Conservation (phyloP, 2,888 invertebrate genomes). For the Pharmacophagus antenor region DNA sequence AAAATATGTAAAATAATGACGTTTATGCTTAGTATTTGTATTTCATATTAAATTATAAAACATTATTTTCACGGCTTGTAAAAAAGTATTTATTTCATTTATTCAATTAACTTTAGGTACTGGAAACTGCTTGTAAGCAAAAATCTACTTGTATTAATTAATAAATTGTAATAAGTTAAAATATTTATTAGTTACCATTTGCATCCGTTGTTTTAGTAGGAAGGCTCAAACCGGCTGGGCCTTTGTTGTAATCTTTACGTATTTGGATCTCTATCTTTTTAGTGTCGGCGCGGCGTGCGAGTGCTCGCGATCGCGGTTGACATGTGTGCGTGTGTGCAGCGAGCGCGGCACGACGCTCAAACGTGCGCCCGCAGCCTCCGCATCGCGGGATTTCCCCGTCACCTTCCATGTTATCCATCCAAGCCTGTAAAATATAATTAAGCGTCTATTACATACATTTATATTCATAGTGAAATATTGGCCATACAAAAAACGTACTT, state of each 20-base stretch:
- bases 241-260: slow-evolving; percentile 70
- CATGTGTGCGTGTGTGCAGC: slow-evolving; percentile 87
- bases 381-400: slow-evolving; percentile 83
- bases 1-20: not conserved
- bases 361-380: slow-evolving; percentile 85
- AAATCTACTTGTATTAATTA: not conserved
- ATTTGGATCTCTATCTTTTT: slow-evolving; percentile 71
- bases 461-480: too few relatives aligned
- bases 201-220: slow-evolving; percentile 32
- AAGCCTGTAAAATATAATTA: slow-evolving; percentile 58
- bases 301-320: slow-evolving; percentile 70
- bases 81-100: too few relatives aligned
- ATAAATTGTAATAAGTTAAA: not conserved
- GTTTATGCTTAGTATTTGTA: too few relatives aligned
- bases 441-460: not conserved
- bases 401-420: slow-evolving; percentile 84
- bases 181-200: slow-evolving; percentile 21
- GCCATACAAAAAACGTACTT: too few relatives aligned
- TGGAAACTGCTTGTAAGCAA: too few relatives aligned
- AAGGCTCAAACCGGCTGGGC: slow-evolving; percentile 38
- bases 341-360: slow-evolving; percentile 87
- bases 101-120: too few relatives aligned
- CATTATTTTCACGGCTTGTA: too few relatives aligned
- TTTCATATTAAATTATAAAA: too few relatives aligned
- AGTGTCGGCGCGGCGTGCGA: slow-evolving; percentile 47